Evolutionary conservation across 2,888 invertebrate genomes (phyloP), one percentile per base, ranked within the genome.

Genomic region (Chymomyza fuscimana): DNA sequence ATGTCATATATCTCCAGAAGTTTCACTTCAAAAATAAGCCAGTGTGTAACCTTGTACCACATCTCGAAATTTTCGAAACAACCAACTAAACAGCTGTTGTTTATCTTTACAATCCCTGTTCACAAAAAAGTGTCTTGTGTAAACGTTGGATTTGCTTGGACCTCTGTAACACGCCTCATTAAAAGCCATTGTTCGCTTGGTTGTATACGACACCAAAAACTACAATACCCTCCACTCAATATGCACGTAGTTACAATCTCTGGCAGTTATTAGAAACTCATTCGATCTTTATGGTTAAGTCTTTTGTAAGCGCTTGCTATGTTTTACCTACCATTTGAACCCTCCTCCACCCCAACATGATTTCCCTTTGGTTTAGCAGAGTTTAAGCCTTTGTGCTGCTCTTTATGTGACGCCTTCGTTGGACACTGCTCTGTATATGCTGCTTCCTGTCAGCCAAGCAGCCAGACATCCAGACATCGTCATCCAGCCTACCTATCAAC

Each of bases 141-240:
- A 46, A 46, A 46, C 40, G 12, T 46, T 12, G 40, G 12, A 12
- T 12, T 10, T 46, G 12, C 6, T 32, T 32, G 32, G 32, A 32
- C 32, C 32, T 32, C 7, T 75, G 73, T 70, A 70, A 69, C 71
- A 70, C 68, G 70, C 74, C 65, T 29, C 63, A 84, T 84, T 88
- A 88, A 83, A 84, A 88, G 88, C 73, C 87, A 72, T 79, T 83
- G 88, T 88, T 88, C 81, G 79, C 76, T 16, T 52, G 69, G 68
- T 65, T 63, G 46, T 36, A 40, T 25, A n/a, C 54, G 56, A 62
- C 50, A 54, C 40, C 32, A 32, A 65, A 36, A 22, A 19, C 22
- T 29, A 19, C 32, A 9, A 22, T n/a, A 19, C 63, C 59, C 63
- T 51, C 32, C 61, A 22, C n/a, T 75, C 19, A 54, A 54, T 54